A percentile compares a stretch with the other conserved stretches of the same genome.
Evolutionary conservation across 2,888 invertebrate genomes (phyloP).

Genomic region (Orthonychiurus folsomi): DNA sequence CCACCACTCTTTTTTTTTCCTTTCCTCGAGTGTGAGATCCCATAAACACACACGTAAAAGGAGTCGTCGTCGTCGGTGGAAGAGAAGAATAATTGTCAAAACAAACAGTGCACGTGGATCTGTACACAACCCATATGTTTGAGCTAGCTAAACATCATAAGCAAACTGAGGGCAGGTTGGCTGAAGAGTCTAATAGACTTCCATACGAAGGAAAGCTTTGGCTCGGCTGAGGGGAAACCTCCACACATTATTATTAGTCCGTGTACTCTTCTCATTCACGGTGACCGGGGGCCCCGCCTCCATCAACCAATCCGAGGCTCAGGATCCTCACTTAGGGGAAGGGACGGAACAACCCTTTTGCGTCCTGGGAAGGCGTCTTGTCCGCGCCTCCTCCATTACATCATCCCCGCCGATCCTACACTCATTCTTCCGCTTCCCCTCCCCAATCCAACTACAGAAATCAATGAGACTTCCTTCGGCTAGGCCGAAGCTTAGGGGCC

Average conservation of each 20-base stretch:
- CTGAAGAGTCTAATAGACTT: neutral
- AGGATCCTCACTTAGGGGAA: neutral
- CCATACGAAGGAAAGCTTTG: no score
- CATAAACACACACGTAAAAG: conserved; percentile 14
- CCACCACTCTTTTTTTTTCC: neutral
- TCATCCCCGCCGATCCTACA: neutral
- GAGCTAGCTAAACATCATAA: conserved; percentile 41
- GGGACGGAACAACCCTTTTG: conserved; percentile 10
- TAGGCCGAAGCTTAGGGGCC: no score
- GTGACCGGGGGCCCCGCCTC: neutral
- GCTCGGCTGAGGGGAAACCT: neutral
- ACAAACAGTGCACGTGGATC: conserved; percentile 41
- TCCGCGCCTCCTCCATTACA: neutral
- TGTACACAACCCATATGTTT: conserved; percentile 40
- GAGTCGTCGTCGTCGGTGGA: no score
- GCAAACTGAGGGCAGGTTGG: conserved; percentile 33
- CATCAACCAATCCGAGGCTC: conserved; percentile 5
- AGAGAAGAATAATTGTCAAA: conserved; percentile 40
- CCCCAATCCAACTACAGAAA: neutral
- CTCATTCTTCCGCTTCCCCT: neutral
- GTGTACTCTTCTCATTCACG: no score
- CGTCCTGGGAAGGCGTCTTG: conserved; percentile 1
- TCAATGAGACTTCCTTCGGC: no score
- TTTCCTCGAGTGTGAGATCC: conserved; percentile 12
- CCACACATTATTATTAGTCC: no score